Evolutionary conservation across 2,888 invertebrate species (phyloP).

Genomic region (Eustalomyia histrio): DNA sequence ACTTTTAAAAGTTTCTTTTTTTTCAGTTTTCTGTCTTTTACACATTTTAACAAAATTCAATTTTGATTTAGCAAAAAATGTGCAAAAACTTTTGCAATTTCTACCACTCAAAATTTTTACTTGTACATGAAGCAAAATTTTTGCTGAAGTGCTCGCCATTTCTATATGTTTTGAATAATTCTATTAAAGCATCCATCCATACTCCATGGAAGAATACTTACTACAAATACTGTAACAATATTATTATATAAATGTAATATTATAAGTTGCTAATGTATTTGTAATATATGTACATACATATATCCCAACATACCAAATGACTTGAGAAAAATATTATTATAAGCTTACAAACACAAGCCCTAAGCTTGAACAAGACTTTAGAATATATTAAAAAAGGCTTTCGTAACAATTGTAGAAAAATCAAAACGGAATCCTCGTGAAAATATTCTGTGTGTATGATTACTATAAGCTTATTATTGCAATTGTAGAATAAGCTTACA

Average conservation of each 20-base stretch:
- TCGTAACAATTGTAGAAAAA: no score
- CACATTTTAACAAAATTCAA: slow-evolving; percentile 59
- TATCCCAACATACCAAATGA: no score
- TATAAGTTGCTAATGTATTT: slow-evolving; percentile 50
- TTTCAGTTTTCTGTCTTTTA: slow-evolving; percentile 11
- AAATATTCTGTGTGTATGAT: no score
- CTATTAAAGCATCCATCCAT: slow-evolving; percentile 49
- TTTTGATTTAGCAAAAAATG: slow-evolving; percentile 45
- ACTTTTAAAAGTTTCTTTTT: slow-evolving; percentile 28
- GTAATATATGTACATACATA: no score
- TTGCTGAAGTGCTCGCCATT: background rate
- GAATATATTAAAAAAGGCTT: no score
- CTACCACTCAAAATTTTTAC: slow-evolving; percentile 25
- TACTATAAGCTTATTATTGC: no score
- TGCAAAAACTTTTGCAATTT: slow-evolving; percentile 5
- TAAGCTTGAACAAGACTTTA: no score
- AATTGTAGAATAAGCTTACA: no score
- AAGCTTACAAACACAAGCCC: no score
- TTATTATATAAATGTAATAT: slow-evolving; percentile 47
- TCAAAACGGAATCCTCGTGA: no score
- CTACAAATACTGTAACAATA: slow-evolving; percentile 14
- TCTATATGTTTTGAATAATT: slow-evolving; percentile 32
- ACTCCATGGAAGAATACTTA: background rate
- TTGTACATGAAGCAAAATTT: slow-evolving; percentile 18
- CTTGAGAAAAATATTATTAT: no score